Conservation (phyloP, 2,888 invertebrate genomes). For the Caenorhabditis drosophilae region DNA sequence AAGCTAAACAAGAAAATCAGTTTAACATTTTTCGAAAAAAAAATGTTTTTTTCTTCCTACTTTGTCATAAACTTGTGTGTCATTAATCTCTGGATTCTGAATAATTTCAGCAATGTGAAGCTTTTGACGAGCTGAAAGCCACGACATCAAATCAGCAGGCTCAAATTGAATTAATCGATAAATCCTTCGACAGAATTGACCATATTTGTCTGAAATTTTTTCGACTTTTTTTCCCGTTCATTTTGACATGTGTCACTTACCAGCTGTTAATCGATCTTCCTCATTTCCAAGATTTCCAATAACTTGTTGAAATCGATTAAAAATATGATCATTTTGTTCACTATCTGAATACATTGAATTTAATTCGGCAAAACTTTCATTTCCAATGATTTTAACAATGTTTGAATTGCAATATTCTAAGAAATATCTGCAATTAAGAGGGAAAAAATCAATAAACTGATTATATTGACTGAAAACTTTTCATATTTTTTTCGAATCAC, state of each 20-base stretch:
- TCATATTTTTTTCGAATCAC: conserved; percentile 28
- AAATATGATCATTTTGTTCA: conserved; percentile 46
- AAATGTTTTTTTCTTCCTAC: conserved; percentile 10
- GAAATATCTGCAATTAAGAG: conserved; percentile 22
- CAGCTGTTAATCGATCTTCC: conserved; percentile 40
- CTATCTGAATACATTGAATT: conserved; percentile 41
- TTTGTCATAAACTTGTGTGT: conserved; percentile 46
- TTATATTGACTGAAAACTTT: no score
- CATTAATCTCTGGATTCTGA: conserved; percentile 38
- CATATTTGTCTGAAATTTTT: conserved; percentile 46
- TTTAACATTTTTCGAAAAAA: neutral
- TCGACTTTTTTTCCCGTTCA: neutral
- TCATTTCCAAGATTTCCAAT: conserved; percentile 45
- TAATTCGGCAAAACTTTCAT: conserved; percentile 18
- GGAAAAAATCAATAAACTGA: no score
- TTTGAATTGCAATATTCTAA: conserved; percentile 33
- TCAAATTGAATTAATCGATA: conserved; percentile 50
- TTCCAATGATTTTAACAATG: conserved; percentile 25
- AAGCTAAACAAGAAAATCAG: conserved; percentile 21
- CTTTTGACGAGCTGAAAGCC: conserved; percentile 43
- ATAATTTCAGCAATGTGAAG: conserved; percentile 43
- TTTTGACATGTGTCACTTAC: conserved; percentile 7
- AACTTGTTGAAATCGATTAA: conserved; percentile 44
- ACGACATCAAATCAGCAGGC: conserved; percentile 44
- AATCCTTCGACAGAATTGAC: conserved; percentile 53